Evolutionary conservation across 2,888 invertebrate genomes (phyloP), one percentile per base, ranked within the genome.

Genomic region (Polyploca ridens): DNA sequence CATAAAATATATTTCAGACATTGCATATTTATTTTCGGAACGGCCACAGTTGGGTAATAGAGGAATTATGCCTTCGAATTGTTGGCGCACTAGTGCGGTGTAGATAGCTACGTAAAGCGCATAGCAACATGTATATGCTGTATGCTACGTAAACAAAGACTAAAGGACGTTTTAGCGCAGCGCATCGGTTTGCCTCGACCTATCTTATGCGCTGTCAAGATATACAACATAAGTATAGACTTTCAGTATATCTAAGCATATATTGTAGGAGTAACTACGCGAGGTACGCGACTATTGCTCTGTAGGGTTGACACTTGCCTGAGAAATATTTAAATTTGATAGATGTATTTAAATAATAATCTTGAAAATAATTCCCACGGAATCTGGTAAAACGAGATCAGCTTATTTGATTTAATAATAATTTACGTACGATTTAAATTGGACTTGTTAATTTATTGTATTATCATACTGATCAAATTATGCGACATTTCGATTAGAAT

Each of bases 171-270:
- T 13, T 7, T 72, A 80, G 77, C 69, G 71, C 71, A 72, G 71
- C 76, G 76, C 77, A 73, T 81, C 79, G 78, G 77, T 76, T 84
- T 77, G 83, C 81, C 77, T 84, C 84, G 82, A 83, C 81, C 84
- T 84, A 83, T 84, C 83, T 80, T 72, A 68, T 69, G 74, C 66
- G 69, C 71, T 75, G 69, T 73, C 70, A 72, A 76, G 69, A 78
- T 78, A 70, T 73, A 74, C 73, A 19, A 8, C 54, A 16, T 10
- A 19, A 10, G 7, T 54, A 54, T 16, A 54, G 8, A 49, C 49
- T 44, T 44, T 44, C 46, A n/a, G 65, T 66, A 62, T 65, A 46
- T 61, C 64, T 58, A 58, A 44, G 33, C 58, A 41, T 58, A 63
- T n/a, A 14, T 64, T 19, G 54, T 19, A 54, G n/a, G n/a, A 44